A percentile compares a stretch with the other conserved stretches of the same genome.
These are phyloP conservation scores for Patiria miniata DNA, from an alignment of 35 echinoderm and acorn worm genomes.

Conservation along the genomic window DNA sequence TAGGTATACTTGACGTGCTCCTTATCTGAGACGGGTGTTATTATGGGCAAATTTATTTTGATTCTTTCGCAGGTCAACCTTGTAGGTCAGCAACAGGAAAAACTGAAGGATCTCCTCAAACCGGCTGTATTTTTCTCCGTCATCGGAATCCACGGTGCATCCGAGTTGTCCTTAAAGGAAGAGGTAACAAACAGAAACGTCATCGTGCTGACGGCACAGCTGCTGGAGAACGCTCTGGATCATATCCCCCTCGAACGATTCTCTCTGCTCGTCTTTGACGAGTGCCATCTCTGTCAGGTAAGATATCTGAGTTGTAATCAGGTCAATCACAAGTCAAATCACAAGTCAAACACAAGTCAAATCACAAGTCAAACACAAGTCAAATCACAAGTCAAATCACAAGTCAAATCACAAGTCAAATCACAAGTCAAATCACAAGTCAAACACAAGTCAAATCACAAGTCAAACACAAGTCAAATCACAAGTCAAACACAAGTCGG, in stretches of 20 bases:
- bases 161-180: conserved; percentile 30
- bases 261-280: conserved; percentile 59
- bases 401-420: too few relatives aligned
- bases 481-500: too few relatives aligned
- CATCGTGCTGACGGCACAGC: conserved; percentile 54
- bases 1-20: too few relatives aligned
- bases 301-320: background rate
- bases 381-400: too few relatives aligned
- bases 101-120: conserved; percentile 35
- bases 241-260: conserved; percentile 10
- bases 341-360: too few relatives aligned
- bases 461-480: too few relatives aligned
- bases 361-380: too few relatives aligned
- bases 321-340: too few relatives aligned
- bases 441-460: too few relatives aligned
- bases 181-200: conserved; percentile 40
- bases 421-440: too few relatives aligned
- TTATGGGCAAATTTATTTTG: too few relatives aligned
- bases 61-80: conserved; percentile 37
- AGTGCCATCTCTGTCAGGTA: conserved; percentile 66
- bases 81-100: conserved; percentile 60
- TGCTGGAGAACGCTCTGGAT: conserved; percentile 46
- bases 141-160: background rate
- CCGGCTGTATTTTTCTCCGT: background rate
- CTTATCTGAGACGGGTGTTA: too few relatives aligned